Conservation (phyloP, 2,113 vertebrate genomes). For the Platichthys stellatus region DNA sequence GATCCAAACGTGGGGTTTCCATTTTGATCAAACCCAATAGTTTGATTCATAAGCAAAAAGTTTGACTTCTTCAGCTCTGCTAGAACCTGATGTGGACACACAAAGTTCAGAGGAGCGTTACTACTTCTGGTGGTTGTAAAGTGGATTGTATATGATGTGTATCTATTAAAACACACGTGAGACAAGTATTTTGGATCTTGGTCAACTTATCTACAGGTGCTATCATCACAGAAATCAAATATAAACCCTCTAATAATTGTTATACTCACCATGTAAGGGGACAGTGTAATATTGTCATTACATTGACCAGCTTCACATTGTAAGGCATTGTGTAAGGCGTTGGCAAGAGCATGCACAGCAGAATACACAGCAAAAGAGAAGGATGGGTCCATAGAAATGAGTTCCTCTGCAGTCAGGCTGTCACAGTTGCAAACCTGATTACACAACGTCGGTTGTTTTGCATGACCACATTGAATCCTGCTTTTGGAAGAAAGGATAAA, state of each 20-base stretch:
- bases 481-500: slow-evolving; percentile 62
- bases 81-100: slow-evolving; percentile 58
- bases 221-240: not conserved
- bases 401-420: accelerated
- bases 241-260: not conserved
- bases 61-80: slow-evolving; percentile 77
- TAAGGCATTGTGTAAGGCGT: slow-evolving; percentile 82
- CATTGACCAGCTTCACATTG: slow-evolving; percentile 79
- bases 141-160: not conserved
- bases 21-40: slow-evolving; percentile 78
- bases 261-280: slow-evolving; percentile 84
- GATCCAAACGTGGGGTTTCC: slow-evolving; percentile 77
- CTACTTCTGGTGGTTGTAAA: not conserved
- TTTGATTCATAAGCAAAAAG: slow-evolving; percentile 81
- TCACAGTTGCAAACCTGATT: slow-evolving; percentile 79
- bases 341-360: slow-evolving; percentile 83
- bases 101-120: slow-evolving; percentile 10
- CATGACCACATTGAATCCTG: not conserved
- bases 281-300: slow-evolving; percentile 59
- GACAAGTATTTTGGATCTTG: not conserved
- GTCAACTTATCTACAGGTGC: not conserved
- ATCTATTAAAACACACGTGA: not conserved
- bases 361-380: slow-evolving; percentile 80
- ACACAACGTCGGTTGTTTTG: slow-evolving; percentile 12
- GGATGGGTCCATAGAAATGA: slow-evolving; percentile 17